phyloP scores from a whole-genome alignment of 1,140 invertebrate genomes.

The Pantala flavescens region DNA sequence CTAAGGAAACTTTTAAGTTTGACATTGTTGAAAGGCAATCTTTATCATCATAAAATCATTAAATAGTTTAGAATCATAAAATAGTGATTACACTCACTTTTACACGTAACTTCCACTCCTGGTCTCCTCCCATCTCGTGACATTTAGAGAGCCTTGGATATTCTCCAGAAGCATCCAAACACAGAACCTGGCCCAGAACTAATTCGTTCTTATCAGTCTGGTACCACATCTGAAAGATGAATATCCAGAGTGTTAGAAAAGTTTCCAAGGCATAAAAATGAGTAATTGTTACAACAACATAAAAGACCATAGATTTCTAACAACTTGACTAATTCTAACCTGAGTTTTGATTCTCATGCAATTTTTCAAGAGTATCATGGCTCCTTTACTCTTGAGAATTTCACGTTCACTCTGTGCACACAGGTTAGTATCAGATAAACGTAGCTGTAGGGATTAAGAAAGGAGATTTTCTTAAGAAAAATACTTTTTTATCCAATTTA shows the following conservation, averaged over 20 bases:
- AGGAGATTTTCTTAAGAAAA: not conserved
- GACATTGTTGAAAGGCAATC: too few species aligned
- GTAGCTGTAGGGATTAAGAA: conserved; percentile 46
- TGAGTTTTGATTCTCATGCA: conserved; percentile 61
- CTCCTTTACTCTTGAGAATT: conserved; percentile 59
- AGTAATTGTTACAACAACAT: not conserved
- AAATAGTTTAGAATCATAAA: not conserved
- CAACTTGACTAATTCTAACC: conserved; percentile 34
- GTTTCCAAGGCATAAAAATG: not conserved
- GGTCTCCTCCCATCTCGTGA: conserved; percentile 78
- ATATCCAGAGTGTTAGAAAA: not conserved
- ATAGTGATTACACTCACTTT: conserved; percentile 38
- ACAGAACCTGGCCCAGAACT: conserved; percentile 72
- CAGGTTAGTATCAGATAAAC: conserved; percentile 53
- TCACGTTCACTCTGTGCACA: conserved; percentile 73
- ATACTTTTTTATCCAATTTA: too few species aligned
- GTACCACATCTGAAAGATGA: conserved; percentile 61
- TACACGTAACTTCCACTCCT: conserved; percentile 75
- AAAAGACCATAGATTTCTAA: conserved; percentile 16
- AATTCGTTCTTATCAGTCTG: conserved; percentile 76
- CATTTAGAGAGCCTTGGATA: conserved; percentile 71
- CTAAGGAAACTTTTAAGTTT: too few species aligned
- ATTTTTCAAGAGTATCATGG: conserved; percentile 52
- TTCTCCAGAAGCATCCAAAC: conserved; percentile 59
- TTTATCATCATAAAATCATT: too few species aligned